Evolutionary conservation across 2,888 invertebrate species (phyloP).

Genomic region (Diadromus collaris): DNA sequence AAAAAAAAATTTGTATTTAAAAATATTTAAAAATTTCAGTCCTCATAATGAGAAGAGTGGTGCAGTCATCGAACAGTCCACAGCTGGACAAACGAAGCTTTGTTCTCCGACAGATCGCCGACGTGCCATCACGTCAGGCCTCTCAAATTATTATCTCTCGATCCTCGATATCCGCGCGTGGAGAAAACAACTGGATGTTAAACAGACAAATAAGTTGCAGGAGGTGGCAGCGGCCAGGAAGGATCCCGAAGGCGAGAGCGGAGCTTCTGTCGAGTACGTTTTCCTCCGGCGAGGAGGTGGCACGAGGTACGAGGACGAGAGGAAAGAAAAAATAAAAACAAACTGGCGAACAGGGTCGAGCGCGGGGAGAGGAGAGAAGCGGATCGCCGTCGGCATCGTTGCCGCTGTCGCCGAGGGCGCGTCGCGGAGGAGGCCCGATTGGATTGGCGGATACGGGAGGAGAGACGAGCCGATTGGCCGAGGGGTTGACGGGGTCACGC

Average conservation of each 20-base stretch:
- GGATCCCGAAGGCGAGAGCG: not conserved
- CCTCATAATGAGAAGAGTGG: not conserved
- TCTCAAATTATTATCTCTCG: not conserved
- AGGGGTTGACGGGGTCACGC: constrained; percentile 62
- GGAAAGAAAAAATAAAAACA: not conserved
- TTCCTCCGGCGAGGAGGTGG: not conserved
- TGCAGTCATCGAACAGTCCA: not conserved
- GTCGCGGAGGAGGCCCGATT: constrained; percentile 32
- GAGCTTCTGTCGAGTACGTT: not conserved
- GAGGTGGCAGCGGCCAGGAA: not conserved
- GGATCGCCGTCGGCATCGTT: constrained; percentile 19
- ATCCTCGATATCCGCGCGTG: not conserved
- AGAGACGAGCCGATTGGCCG: constrained; percentile 44
- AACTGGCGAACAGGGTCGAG: constrained; percentile 1
- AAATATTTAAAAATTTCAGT: too few species aligned
- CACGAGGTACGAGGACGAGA: not conserved
- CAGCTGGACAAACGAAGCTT: not conserved
- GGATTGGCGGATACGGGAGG: constrained; percentile 55
- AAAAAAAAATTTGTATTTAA: too few species aligned
- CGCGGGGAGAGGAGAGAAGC: constrained; percentile 5
- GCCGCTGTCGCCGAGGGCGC: constrained; percentile 26
- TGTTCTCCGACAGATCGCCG: not conserved
- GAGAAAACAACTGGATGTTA: not conserved
- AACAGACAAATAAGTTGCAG: not conserved
- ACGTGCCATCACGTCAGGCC: not conserved